phyloP scores from a whole-genome alignment of 1,140 invertebrate genomes.

The Laodelphax striatellus region DNA sequence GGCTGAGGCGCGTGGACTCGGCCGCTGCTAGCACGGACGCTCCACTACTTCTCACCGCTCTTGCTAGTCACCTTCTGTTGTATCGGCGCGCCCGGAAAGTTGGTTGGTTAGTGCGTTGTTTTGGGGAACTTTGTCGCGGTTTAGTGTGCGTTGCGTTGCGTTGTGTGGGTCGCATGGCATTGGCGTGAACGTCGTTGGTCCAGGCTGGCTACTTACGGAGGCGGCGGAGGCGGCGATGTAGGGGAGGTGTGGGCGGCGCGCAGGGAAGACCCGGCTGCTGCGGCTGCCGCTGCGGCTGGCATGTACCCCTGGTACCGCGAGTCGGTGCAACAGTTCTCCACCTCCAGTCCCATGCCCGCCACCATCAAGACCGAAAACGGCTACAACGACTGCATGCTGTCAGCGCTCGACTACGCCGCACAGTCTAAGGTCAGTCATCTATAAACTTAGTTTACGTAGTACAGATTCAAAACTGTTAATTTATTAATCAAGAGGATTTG shows the following conservation, averaged over 20 bases:
- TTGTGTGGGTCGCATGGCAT: not conserved
- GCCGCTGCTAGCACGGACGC: not conserved
- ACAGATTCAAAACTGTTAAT: no score
- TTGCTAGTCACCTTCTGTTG: no score
- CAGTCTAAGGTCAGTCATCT: constrained; percentile 48
- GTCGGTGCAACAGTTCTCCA: constrained; percentile 39
- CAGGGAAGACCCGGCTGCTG: not conserved
- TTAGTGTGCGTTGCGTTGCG: not conserved
- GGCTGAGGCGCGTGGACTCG: not conserved
- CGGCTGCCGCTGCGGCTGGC: not conserved
- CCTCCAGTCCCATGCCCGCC: constrained; percentile 34
- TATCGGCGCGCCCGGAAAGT: no score
- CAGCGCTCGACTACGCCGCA: constrained; percentile 49
- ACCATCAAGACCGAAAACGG: constrained; percentile 56
- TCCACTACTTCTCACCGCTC: no score
- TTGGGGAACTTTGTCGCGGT: no score
- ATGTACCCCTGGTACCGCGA: constrained; percentile 64
- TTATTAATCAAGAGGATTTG: no score
- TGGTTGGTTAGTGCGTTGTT: no score
- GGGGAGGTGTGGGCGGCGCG: not conserved
- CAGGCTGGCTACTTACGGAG: not conserved
- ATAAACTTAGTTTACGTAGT: no score
- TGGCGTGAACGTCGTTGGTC: not conserved
- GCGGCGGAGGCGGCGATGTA: not conserved
- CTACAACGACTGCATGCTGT: constrained; percentile 56